These are phyloP conservation scores for Prunella strophiata DNA, from an alignment of 2,797 vertebrate species.

Conservation along the genomic window DNA sequence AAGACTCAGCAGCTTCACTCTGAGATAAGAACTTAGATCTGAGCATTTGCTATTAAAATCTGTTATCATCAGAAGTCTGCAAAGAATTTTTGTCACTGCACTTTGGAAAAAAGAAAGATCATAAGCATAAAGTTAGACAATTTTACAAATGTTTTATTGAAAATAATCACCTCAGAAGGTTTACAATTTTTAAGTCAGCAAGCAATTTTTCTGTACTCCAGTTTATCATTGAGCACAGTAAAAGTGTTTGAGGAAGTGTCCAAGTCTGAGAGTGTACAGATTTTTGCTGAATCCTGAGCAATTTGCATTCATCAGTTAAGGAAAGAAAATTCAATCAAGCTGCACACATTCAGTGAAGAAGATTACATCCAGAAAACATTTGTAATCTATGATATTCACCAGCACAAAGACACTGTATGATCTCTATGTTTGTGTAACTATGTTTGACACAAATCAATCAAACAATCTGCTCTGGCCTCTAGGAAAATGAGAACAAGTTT, in stretches of 20 bases:
- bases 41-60: background rate
- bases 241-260: background rate
- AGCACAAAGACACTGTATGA: background rate
- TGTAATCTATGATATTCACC: background rate
- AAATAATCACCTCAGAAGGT: background rate
- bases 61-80: background rate
- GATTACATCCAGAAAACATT: background rate
- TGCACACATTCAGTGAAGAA: background rate
- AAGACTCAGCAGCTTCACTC: background rate
- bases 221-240: background rate
- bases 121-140: background rate
- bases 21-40: background rate
- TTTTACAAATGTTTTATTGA: background rate
- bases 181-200: background rate
- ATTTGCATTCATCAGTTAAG: background rate
- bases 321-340: background rate
- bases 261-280: background rate
- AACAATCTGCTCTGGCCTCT: background rate
- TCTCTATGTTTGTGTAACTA: background rate
- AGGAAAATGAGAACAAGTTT: background rate
- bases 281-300: background rate
- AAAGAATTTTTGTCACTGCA: background rate
- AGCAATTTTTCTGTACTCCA: background rate
- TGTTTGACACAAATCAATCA: background rate
- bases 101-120: background rate